phyloP scores from a whole-genome alignment of 2,797 vertebrate genomes.

The Molossus molossus region DNA sequence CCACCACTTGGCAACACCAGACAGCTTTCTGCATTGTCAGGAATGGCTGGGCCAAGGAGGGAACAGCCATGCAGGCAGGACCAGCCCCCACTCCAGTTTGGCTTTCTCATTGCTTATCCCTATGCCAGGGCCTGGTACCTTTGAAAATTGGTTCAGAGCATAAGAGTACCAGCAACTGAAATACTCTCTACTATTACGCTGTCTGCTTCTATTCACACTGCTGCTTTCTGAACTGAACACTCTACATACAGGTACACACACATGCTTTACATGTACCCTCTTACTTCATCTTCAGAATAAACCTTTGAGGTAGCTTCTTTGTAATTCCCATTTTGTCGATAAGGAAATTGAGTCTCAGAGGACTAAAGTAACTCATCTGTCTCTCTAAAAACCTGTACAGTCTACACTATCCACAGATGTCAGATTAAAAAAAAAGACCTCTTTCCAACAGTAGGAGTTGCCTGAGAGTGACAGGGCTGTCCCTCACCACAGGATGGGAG shows the following conservation, averaged over 20 bases:
- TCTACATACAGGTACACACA: neutral
- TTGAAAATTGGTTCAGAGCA: neutral
- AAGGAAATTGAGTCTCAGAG: slow-evolving; percentile 15
- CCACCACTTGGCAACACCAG: neutral
- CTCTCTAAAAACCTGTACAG: neutral
- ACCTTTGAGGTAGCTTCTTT: neutral
- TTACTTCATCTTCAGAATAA: neutral
- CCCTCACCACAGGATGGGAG: neutral
- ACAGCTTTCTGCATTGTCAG: neutral
- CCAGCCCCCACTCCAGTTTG: neutral
- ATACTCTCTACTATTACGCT: neutral
- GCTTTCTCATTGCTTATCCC: neutral
- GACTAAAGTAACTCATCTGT: neutral
- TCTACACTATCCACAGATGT: neutral
- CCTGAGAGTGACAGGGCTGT: neutral
- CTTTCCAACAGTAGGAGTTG: neutral
- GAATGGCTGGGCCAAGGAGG: neutral
- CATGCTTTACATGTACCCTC: neutral
- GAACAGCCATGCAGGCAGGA: neutral
- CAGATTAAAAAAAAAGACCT: slow-evolving; percentile 14
- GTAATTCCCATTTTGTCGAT: neutral
- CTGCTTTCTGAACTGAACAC: neutral
- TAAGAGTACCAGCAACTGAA: neutral
- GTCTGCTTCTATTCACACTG: neutral
- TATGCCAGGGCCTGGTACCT: neutral